phyloP scores from a whole-genome alignment of 2,113 vertebrate genomes.

The Aythya baeri region DNA sequence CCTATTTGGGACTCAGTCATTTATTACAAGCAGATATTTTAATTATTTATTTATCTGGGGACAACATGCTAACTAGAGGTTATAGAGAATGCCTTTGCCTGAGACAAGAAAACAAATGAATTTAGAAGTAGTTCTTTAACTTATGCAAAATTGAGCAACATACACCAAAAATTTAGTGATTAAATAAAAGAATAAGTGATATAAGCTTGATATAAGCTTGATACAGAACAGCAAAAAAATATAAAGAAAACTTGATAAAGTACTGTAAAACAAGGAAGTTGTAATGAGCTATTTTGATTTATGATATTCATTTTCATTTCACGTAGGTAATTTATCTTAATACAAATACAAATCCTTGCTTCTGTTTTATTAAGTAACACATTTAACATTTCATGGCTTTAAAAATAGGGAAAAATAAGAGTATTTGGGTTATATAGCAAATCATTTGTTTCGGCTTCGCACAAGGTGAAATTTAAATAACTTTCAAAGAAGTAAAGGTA shows the following conservation, averaged over 20 bases:
- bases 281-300: slow-evolving; percentile 69
- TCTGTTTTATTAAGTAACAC: slow-evolving; percentile 60
- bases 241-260: slow-evolving; percentile 56
- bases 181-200: background rate
- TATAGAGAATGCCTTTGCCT: background rate
- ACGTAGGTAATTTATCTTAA: slow-evolving; percentile 71
- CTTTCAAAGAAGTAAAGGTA: slow-evolving; percentile 4
- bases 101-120: background rate
- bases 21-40: background rate
- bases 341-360: slow-evolving; percentile 44
- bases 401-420: background rate
- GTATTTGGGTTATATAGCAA: slow-evolving; percentile 40
- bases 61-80: background rate
- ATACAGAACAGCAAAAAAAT: background rate
- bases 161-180: background rate
- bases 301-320: slow-evolving; percentile 70
- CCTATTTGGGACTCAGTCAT: too few relatives aligned
- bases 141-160: background rate
- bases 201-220: background rate
- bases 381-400: slow-evolving; percentile 44
- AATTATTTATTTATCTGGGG: background rate
- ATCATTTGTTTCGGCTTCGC: slow-evolving; percentile 38
- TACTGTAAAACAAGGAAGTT: slow-evolving; percentile 52
- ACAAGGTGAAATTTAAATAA: slow-evolving; percentile 45
- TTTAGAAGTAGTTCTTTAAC: background rate